phyloP scores from a whole-genome alignment of 1,140 invertebrate species.

The Stegodyphus dumicola region DNA sequence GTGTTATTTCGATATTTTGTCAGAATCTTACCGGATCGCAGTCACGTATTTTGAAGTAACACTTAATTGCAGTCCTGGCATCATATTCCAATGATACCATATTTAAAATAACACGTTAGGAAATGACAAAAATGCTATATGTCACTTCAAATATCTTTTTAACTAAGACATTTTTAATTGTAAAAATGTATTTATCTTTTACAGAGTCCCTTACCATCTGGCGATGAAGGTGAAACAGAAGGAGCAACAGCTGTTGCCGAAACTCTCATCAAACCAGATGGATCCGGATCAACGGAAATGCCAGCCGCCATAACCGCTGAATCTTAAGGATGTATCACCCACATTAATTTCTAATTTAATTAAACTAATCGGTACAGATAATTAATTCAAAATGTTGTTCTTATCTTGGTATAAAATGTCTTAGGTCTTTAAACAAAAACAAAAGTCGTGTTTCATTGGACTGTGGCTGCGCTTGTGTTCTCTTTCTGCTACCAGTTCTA shows the following conservation, averaged over 20 bases:
- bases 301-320: slow-evolving; percentile 32
- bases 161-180: too few species aligned
- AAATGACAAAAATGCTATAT: too few species aligned
- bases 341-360: slow-evolving; percentile 16
- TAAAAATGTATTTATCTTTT: background rate
- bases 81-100: too few species aligned
- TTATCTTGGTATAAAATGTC: slow-evolving; percentile 36
- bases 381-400: slow-evolving; percentile 34
- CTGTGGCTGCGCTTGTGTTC: background rate
- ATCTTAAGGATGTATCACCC: slow-evolving; percentile 20
- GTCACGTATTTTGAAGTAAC: too few species aligned
- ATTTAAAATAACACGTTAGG: too few species aligned
- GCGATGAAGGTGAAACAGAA: slow-evolving; percentile 28
- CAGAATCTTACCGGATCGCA: too few species aligned
- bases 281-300: slow-evolving; percentile 7
- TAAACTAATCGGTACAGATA: slow-evolving; percentile 11
- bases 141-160: too few species aligned
- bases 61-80: too few species aligned
- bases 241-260: slow-evolving; percentile 4
- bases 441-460: background rate
- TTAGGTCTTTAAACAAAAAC: slow-evolving; percentile 29
- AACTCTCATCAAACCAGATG: slow-evolving; percentile 36
- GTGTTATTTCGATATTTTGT: too few species aligned
- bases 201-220: slow-evolving; percentile 32
- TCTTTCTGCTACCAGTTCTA: background rate